These are phyloP conservation scores for Parnassius glacialis DNA, from an alignment of 2,888 invertebrate genomes.

Conservation along the genomic window DNA sequence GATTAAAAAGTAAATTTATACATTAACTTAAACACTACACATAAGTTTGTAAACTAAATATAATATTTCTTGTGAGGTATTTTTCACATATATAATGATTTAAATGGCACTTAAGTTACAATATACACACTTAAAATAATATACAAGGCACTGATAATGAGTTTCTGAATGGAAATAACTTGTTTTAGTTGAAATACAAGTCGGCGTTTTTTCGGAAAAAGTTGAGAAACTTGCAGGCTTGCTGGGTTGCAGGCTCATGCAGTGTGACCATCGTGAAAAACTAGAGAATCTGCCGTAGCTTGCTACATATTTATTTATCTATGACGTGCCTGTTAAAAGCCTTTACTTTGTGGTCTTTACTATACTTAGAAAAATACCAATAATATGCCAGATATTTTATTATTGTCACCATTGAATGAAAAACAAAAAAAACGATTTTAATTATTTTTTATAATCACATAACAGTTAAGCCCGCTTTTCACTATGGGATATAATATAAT, in stretches of 20 bases:
- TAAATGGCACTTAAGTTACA: slow-evolving; percentile 27
- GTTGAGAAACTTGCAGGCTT: slow-evolving; percentile 31
- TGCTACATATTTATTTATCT: no score
- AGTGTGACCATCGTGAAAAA: no score
- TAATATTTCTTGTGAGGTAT: slow-evolving; percentile 29
- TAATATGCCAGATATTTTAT: no score
- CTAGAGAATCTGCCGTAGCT: no score
- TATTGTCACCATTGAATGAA: no score
- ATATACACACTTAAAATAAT: slow-evolving; percentile 30
- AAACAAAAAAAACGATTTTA: no score
- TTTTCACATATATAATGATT: slow-evolving; percentile 27
- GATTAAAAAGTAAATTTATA: slow-evolving; percentile 28
- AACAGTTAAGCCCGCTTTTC: no score
- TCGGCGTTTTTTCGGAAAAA: slow-evolving; percentile 39
- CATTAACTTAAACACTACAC: slow-evolving; percentile 33
- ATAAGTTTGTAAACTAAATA: slow-evolving; percentile 30
- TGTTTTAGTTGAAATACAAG: slow-evolving; percentile 39
- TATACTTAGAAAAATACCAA: no score
- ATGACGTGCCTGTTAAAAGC: no score
- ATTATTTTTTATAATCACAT: no score
- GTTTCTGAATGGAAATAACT: slow-evolving; percentile 39
- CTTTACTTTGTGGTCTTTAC: no score
- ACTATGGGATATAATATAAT: no score
- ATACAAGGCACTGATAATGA: slow-evolving; percentile 38
- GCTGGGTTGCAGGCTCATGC: neutral